A percentile compares a stretch with the other conserved stretches of the same genome.
These are phyloP conservation scores for Larimichthys polyactis DNA, from an alignment of 2,113 vertebrate species.

Conservation along the genomic window DNA sequence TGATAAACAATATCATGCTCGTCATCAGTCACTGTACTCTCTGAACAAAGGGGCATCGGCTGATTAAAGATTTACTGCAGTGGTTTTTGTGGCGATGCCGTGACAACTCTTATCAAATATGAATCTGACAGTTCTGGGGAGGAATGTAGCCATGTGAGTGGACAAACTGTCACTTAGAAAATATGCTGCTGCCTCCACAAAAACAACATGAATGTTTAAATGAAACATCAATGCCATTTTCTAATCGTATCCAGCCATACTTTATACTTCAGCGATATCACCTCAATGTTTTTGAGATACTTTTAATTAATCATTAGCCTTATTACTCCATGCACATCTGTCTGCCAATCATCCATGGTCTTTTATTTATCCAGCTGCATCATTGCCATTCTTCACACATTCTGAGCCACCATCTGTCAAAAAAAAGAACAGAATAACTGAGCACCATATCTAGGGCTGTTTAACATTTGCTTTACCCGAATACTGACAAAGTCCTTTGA, in stretches of 20 bases:
- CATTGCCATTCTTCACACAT: constrained; percentile 55
- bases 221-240: neutral
- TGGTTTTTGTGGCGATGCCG: constrained; percentile 17
- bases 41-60: constrained; percentile 17
- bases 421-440: constrained; percentile 53
- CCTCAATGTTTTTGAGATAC: constrained; percentile 3
- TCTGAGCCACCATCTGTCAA: constrained; percentile 68
- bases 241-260: neutral
- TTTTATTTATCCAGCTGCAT: constrained; percentile 39
- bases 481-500: constrained; percentile 34
- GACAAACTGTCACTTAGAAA: constrained; percentile 14
- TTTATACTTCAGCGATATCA: neutral
- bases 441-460: constrained; percentile 40
- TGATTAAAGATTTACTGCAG: constrained; percentile 18
- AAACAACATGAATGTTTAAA: neutral
- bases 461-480: constrained; percentile 50
- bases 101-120: constrained; percentile 45
- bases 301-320: constrained; percentile 53
- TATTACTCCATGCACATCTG: constrained; percentile 38
- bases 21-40: constrained; percentile 14
- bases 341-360: constrained; percentile 56
- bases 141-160: neutral
- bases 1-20: constrained; percentile 1
- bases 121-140: constrained; percentile 10
- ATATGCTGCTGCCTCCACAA: neutral